Conservation (phyloP, 2,888 invertebrate species). For the Erebia aethiops region DNA sequence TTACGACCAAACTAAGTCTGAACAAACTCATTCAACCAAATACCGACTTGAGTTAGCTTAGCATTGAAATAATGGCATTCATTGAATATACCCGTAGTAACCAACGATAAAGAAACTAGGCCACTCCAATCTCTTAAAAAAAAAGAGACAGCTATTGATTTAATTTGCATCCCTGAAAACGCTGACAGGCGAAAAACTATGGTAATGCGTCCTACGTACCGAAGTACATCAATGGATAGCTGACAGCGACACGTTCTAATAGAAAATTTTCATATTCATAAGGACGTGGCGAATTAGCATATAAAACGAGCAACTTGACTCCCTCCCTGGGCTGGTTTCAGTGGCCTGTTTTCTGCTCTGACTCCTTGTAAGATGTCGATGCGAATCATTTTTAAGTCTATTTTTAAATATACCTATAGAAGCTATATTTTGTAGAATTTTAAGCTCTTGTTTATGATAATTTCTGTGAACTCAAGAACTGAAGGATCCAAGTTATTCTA, state of each 20-base stretch:
- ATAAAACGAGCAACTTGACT: conserved; percentile 79
- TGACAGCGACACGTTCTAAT: conserved; percentile 81
- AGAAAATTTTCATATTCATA: conserved; percentile 84
- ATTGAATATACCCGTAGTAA: background rate
- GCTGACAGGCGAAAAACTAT: conserved; percentile 61
- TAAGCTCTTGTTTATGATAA: background rate
- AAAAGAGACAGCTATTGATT: conserved; percentile 28
- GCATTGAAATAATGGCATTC: background rate
- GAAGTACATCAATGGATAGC: conserved; percentile 71
- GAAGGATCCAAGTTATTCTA: background rate
- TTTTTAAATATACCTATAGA: background rate
- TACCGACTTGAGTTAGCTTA: too few relatives aligned
- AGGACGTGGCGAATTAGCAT: conserved; percentile 78
- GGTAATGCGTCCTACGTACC: conserved; percentile 58
- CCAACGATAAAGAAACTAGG: conserved; percentile 10
- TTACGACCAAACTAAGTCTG: background rate
- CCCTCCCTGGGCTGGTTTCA: conserved; percentile 59
- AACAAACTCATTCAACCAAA: too few relatives aligned
- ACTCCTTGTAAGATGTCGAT: conserved; percentile 61
- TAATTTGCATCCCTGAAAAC: conserved; percentile 58
- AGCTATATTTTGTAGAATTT: background rate
- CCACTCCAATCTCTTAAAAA: conserved; percentile 14
- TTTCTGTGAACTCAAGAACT: background rate
- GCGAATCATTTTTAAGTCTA: conserved; percentile 1
- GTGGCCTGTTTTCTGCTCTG: conserved; percentile 70